phyloP scores from a whole-genome alignment of 2,113 vertebrate genomes.

The Pseudopipra pipra region DNA sequence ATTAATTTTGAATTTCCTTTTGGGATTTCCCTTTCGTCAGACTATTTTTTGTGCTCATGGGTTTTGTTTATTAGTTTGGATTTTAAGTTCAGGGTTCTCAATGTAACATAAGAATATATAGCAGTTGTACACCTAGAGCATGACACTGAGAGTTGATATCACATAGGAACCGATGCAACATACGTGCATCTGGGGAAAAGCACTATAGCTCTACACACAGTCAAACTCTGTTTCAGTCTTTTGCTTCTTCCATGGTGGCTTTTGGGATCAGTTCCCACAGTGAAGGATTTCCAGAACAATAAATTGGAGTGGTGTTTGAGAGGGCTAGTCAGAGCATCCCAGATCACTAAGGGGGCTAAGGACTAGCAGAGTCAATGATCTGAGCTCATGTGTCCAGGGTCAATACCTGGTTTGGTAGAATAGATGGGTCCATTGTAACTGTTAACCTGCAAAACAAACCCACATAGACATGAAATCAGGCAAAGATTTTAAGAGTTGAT shows the following conservation, averaged over 20 bases:
- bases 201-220: not conserved
- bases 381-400: not conserved
- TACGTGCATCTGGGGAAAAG: not conserved
- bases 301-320: not conserved
- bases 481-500: not conserved
- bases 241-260: not conserved
- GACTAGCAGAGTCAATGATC: not conserved
- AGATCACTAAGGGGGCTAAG: not conserved
- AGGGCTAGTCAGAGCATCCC: not conserved
- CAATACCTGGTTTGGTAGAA: not conserved
- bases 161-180: not conserved
- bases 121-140: not conserved
- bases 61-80: not conserved
- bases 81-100: not conserved
- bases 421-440: not conserved
- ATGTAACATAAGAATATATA: not conserved
- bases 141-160: not conserved
- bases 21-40: not conserved
- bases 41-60: not conserved
- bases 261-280: not conserved
- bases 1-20: not conserved
- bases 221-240: not conserved
- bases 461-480: not conserved
- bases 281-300: not conserved
- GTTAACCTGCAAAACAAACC: not conserved